A percentile compares a stretch with the other conserved stretches of the same genome.
Conservation (phyloP, 2,888 invertebrate genomes). For the Euclidia mi region DNA sequence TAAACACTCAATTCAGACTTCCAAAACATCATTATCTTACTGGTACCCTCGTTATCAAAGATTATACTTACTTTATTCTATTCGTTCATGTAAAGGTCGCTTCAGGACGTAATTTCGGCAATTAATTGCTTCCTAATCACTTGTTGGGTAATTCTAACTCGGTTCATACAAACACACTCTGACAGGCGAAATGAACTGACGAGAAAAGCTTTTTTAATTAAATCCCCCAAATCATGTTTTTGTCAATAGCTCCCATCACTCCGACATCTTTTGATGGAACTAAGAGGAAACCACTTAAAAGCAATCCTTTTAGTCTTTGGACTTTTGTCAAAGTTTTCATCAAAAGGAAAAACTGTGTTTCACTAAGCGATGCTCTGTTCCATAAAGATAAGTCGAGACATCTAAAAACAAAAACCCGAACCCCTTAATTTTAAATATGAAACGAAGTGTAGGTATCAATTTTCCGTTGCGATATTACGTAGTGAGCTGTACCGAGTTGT, state of each 20-base stretch:
- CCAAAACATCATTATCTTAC: constrained; percentile 52
- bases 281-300: constrained; percentile 6
- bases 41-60: constrained; percentile 39
- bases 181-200: not conserved
- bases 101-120: constrained; percentile 13
- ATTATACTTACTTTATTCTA: constrained; percentile 34
- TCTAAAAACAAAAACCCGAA: not conserved
- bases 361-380: too few species aligned
- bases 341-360: too few species aligned
- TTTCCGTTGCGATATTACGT: constrained; percentile 28
- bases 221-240: constrained; percentile 10
- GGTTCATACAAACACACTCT: constrained; percentile 2
- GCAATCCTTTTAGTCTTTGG: constrained; percentile 5
- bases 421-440: not conserved
- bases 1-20: constrained; percentile 53
- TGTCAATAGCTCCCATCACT: constrained; percentile 17
- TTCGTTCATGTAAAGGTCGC: constrained; percentile 9
- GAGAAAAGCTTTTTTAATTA: constrained; percentile 17
- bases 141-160: constrained; percentile 5
- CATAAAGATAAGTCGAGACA: too few species aligned
- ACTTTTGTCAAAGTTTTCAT: too few species aligned
- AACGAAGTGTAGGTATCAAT: constrained; percentile 23
- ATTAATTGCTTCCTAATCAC: constrained; percentile 20
- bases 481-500: constrained; percentile 33
- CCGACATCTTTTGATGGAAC: constrained; percentile 11